A percentile compares a stretch with the other conserved stretches of the same genome.
These are phyloP conservation scores for Plagodis dolabraria DNA, from an alignment of 2,888 invertebrate species.

Conservation along the genomic window DNA sequence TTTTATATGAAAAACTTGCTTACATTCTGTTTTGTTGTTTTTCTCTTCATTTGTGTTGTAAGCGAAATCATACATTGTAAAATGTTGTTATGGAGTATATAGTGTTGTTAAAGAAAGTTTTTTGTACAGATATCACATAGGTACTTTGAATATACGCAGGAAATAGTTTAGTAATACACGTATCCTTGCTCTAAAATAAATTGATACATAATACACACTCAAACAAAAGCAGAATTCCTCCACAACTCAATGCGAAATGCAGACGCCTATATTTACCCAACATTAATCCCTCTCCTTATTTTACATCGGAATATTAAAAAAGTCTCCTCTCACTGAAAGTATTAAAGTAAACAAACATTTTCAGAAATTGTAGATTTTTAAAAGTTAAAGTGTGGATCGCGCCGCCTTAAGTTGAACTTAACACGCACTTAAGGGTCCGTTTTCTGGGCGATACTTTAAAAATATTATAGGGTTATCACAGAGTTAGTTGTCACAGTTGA, in stretches of 20 bases:
- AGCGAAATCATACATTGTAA: too few relatives aligned
- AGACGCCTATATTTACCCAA: background rate
- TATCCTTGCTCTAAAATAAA: too few relatives aligned
- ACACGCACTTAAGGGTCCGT: slow-evolving; percentile 49
- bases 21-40: too few relatives aligned
- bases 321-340: slow-evolving; percentile 27
- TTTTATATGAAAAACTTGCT: too few relatives aligned
- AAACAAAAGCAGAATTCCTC: background rate
- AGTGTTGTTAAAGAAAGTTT: too few relatives aligned
- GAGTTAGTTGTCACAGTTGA: too few relatives aligned
- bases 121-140: too few relatives aligned
- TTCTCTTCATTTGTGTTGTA: too few relatives aligned
- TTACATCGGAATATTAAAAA: slow-evolving; percentile 31
- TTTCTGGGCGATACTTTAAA: slow-evolving; percentile 32
- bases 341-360: slow-evolving; percentile 41
- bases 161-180: too few relatives aligned
- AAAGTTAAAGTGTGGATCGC: slow-evolving; percentile 48
- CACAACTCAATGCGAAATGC: background rate
- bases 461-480: slow-evolving; percentile 37
- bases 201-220: background rate
- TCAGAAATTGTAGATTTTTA: slow-evolving; percentile 43
- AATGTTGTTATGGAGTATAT: too few relatives aligned
- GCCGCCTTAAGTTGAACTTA: slow-evolving; percentile 51
- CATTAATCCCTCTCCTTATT: slow-evolving; percentile 14
- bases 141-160: too few relatives aligned